These are phyloP conservation scores for Coremacera marginata DNA, from an alignment of 2,888 invertebrate genomes.

Conservation along the genomic window DNA sequence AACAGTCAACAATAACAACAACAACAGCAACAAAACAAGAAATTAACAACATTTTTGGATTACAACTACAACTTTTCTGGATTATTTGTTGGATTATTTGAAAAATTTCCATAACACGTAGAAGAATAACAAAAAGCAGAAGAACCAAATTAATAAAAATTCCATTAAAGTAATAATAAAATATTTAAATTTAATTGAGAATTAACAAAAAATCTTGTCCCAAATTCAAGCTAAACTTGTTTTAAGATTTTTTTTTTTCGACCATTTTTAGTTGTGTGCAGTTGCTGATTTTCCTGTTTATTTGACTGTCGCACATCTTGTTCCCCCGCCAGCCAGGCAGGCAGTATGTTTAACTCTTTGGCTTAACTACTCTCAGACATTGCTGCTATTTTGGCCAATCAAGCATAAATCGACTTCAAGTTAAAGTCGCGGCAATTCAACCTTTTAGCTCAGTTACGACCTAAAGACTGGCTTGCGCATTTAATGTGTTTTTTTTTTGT, in stretches of 20 bases:
- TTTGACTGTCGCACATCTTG: background rate
- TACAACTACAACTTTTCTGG: background rate
- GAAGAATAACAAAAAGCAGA: too few relatives aligned
- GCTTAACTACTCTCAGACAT: background rate
- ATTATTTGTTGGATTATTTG: too few relatives aligned
- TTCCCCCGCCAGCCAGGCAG: background rate
- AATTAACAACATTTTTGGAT: background rate
- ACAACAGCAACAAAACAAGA: background rate
- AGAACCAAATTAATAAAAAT: background rate
- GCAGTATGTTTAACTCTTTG: background rate
- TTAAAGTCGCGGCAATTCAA: background rate
- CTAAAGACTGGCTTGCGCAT: constrained; percentile 6
- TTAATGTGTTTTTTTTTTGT: background rate
- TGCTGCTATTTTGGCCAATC: constrained; percentile 15
- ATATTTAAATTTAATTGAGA: constrained; percentile 9
- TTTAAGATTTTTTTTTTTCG: constrained; percentile 12
- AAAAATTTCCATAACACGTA: background rate
- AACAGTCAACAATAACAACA: background rate
- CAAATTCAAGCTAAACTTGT: constrained; percentile 39
- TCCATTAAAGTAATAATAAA: background rate
- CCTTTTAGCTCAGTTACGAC: constrained; percentile 7
- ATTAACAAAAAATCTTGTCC: constrained; percentile 37
- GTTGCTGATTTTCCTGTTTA: constrained; percentile 24
- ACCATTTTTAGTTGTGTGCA: constrained; percentile 18
- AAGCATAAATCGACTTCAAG: constrained; percentile 16